Conservation (phyloP, 2,797 vertebrate genomes). For the Acanthurus lineatus region DNA sequence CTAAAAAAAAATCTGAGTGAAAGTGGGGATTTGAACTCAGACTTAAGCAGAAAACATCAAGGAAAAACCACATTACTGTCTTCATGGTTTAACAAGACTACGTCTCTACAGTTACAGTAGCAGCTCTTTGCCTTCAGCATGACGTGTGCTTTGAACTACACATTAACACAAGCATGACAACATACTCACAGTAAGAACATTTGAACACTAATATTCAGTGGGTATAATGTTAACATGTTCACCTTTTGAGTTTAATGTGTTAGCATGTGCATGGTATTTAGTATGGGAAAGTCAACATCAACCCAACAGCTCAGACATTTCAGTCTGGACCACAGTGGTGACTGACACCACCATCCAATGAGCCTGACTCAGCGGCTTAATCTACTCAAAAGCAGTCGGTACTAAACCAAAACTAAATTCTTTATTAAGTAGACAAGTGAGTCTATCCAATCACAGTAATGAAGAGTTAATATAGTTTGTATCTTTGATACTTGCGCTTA, state of each 20-base stretch:
- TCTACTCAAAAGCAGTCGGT: background rate
- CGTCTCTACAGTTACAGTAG: background rate
- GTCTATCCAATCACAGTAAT: conserved; percentile 2
- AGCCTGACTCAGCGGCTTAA: background rate
- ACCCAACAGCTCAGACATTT: background rate
- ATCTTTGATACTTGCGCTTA: background rate
- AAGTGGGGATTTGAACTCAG: background rate
- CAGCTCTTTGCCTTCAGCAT: background rate
- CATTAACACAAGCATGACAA: background rate
- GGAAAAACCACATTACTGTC: background rate
- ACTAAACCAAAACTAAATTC: background rate
- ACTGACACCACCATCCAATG: background rate
- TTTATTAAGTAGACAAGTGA: background rate
- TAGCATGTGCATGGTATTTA: background rate
- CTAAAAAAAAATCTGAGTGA: too few species aligned
- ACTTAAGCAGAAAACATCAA: background rate
- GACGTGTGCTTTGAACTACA: background rate
- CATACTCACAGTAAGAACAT: background rate
- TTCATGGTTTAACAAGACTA: background rate
- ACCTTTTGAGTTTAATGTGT: background rate
- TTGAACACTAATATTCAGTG: background rate
- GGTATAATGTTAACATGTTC: background rate
- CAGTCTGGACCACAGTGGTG: background rate
- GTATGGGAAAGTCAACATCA: background rate
- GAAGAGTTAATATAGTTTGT: background rate